Percentiles rank a stretch among this genome's conserved stretches.
Conservation (phyloP, 2,888 invertebrate species). For the Drosophila barbarae region DNA sequence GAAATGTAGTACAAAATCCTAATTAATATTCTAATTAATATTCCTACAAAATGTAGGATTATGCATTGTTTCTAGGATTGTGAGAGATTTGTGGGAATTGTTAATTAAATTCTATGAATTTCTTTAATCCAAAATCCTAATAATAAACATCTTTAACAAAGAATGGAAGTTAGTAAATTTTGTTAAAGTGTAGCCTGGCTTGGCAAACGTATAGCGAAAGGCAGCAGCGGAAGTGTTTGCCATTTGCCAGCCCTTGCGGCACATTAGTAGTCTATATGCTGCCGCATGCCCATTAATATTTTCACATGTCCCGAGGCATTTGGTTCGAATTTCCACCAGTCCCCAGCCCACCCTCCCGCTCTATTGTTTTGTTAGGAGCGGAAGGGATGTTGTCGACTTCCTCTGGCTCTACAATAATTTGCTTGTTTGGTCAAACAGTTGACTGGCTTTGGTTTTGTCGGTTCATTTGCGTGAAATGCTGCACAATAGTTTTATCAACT, state of each 20-base stretch:
- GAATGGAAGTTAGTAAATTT: neutral
- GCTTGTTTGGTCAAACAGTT: constrained; percentile 48
- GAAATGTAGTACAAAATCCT: neutral
- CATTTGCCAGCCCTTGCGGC: constrained; percentile 76
- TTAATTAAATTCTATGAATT: neutral
- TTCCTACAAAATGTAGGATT: too few species aligned
- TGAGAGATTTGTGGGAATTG: neutral
- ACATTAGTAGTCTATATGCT: constrained; percentile 78
- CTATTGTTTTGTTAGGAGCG: constrained; percentile 1
- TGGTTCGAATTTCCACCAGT: constrained; percentile 10
- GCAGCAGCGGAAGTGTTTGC: constrained; percentile 62
- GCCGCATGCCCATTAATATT: constrained; percentile 73
- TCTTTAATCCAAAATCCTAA: rapidly evolving
- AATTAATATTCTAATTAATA: constrained; percentile 2
- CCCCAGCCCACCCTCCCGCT: neutral
- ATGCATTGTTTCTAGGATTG: neutral
- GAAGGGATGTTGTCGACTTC: constrained; percentile 2
- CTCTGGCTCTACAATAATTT: constrained; percentile 52
- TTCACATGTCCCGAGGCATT: constrained; percentile 51
- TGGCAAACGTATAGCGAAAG: constrained; percentile 28
- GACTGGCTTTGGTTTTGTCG: constrained; percentile 35
- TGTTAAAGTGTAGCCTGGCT: constrained; percentile 18
- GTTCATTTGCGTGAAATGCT: constrained; percentile 42
- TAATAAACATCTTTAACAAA: too few species aligned
- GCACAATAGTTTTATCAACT: constrained; percentile 31